Evolutionary conservation across 1,140 invertebrate genomes (phyloP).

Genomic region (Marisa cornuarietis): DNA sequence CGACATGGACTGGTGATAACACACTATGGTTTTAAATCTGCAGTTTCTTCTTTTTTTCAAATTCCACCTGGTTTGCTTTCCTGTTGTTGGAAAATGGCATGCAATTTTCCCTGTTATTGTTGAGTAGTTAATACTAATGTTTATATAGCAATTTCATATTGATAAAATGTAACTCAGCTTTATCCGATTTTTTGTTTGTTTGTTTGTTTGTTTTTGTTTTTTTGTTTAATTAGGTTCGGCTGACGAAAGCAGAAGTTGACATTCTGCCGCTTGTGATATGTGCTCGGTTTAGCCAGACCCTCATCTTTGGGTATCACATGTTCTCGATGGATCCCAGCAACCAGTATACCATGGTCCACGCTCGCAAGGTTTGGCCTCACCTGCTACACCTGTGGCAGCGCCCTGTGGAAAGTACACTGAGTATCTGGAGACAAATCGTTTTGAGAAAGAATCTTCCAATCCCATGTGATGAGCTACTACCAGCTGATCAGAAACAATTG

Average conservation of each 20-base stretch:
- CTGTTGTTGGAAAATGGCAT: too few relatives aligned
- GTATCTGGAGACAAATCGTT: background rate
- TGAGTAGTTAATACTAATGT: too few relatives aligned
- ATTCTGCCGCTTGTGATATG: constrained; percentile 6
- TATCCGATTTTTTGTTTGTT: background rate
- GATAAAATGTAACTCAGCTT: too few relatives aligned
- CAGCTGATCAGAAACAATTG: too few relatives aligned
- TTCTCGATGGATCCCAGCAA: constrained; percentile 1
- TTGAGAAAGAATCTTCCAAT: too few relatives aligned
- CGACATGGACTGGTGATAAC: too few relatives aligned
- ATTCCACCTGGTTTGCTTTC: too few relatives aligned
- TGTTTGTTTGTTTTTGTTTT: background rate
- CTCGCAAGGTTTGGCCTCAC: constrained; percentile 9
- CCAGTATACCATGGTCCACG: constrained; percentile 11
- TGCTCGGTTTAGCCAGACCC: constrained; percentile 6
- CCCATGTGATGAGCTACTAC: too few relatives aligned
- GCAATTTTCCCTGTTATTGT: too few relatives aligned
- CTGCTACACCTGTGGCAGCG: constrained; percentile 3
- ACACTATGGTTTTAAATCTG: too few relatives aligned
- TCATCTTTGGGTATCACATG: constrained; percentile 10
- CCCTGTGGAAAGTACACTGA: background rate
- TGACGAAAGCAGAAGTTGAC: background rate
- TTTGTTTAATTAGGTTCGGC: background rate
- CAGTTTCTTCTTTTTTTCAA: too few relatives aligned
- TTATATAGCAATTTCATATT: too few relatives aligned